These are phyloP conservation scores for Syrmaticus mikado DNA, from an alignment of 2,113 vertebrate genomes.

Conservation along the genomic window DNA sequence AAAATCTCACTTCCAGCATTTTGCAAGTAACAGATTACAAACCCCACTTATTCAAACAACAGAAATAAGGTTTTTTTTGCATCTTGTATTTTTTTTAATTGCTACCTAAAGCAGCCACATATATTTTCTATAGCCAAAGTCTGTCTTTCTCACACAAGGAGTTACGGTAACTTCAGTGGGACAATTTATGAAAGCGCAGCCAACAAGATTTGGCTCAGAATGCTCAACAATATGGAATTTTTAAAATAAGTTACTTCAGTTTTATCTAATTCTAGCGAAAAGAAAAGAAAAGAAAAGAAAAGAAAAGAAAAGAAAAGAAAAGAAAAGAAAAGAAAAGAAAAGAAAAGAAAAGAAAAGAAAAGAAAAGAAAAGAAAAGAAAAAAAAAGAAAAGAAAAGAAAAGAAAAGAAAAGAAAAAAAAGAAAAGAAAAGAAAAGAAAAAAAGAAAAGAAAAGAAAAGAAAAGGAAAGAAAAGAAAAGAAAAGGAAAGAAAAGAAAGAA, in stretches of 20 bases:
- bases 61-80: not conserved
- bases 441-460: no score
- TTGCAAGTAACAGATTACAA: constrained; percentile 38
- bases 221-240: not conserved
- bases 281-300: no score
- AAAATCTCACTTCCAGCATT: constrained; percentile 42
- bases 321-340: not conserved
- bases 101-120: not conserved
- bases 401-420: no score
- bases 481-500: not conserved
- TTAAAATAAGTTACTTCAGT: not conserved
- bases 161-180: not conserved
- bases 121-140: not conserved
- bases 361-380: not conserved
- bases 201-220: not conserved
- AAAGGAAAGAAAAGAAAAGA: not conserved
- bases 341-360: not conserved
- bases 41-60: constrained; percentile 5
- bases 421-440: no score
- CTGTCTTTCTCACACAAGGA: not conserved
- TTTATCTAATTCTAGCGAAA: not conserved
- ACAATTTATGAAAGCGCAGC: not conserved
- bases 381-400: no score
- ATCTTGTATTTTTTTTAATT: constrained; percentile 25
- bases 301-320: no score